Conservation (phyloP, 2,113 vertebrate genomes). For the Reinhardtius hippoglossoides region DNA sequence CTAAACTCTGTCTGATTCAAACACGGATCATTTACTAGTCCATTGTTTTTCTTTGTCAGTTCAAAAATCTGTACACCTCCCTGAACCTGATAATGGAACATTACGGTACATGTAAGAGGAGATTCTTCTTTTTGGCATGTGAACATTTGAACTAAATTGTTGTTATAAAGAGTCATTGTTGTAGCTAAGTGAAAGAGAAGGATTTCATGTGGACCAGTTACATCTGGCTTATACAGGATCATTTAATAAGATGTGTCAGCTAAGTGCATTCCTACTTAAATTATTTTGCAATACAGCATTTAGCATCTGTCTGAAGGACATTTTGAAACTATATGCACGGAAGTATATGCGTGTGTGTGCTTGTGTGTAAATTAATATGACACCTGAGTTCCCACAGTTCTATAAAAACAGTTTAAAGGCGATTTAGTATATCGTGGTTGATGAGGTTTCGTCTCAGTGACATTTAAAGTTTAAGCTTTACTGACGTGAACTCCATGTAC, state of each 20-base stretch:
- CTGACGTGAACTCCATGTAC: background rate
- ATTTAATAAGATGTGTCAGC: constrained; percentile 21
- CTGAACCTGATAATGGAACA: too few relatives aligned
- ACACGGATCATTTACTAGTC: too few relatives aligned
- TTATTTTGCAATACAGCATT: constrained; percentile 49
- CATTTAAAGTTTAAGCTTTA: background rate
- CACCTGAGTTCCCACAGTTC: background rate
- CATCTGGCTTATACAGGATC: constrained; percentile 10
- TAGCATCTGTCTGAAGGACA: constrained; percentile 5
- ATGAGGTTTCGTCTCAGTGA: background rate
- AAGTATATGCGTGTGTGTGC: background rate
- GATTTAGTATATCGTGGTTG: constrained; percentile 7
- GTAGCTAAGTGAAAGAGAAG: background rate
- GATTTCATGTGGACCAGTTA: constrained; percentile 25
- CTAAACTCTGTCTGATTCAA: too few relatives aligned
- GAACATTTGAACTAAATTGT: background rate
- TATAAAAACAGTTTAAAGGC: background rate
- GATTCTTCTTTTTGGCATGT: background rate
- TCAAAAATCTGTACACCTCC: too few relatives aligned
- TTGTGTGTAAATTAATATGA: background rate
- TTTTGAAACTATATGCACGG: constrained; percentile 12
- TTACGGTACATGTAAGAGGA: too few relatives aligned
- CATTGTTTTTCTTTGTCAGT: too few relatives aligned
- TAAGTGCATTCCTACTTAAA: constrained; percentile 42
- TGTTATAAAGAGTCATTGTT: background rate